Conservation (phyloP, 1,140 invertebrate genomes). For the Drosophila melanica region DNA sequence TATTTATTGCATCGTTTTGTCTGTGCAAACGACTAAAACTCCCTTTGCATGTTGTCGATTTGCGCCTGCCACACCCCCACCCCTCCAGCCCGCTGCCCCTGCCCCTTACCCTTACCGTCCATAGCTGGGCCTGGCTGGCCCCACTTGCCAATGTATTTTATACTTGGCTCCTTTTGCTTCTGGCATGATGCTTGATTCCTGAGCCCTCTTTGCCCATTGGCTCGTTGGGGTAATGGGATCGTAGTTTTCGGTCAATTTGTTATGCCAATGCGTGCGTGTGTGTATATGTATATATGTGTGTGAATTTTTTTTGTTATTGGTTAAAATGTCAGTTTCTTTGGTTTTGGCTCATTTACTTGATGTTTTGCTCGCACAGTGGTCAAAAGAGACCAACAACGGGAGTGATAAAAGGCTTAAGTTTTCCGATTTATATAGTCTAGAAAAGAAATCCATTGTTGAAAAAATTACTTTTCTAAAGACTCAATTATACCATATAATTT, state of each 20-base stretch:
- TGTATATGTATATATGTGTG: conserved; percentile 9
- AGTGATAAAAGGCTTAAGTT: not conserved
- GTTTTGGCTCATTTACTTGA: conserved; percentile 75
- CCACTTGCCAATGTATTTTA: conserved; percentile 70
- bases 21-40: conserved; percentile 77
- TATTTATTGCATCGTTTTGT: conserved; percentile 83
- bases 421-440: conserved; percentile 23
- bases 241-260: conserved; percentile 83
- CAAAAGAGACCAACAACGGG: conserved; percentile 10
- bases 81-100: not conserved
- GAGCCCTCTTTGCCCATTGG: conserved; percentile 46
- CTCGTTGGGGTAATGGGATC: conserved; percentile 73
- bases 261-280: conserved; percentile 52
- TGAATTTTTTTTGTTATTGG: conserved; percentile 64
- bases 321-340: conserved; percentile 72
- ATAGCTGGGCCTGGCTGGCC: not conserved
- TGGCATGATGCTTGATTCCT: conserved; percentile 70
- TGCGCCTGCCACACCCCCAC: conserved; percentile 17
- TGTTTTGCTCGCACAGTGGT: conserved; percentile 50
- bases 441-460: no score
- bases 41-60: conserved; percentile 80
- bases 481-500: no score
- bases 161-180: conserved; percentile 55
- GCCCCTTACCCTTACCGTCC: not conserved
- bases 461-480: no score